phyloP scores from a whole-genome alignment of 2,888 invertebrate genomes.

The Hemistola chrysoprasaria region DNA sequence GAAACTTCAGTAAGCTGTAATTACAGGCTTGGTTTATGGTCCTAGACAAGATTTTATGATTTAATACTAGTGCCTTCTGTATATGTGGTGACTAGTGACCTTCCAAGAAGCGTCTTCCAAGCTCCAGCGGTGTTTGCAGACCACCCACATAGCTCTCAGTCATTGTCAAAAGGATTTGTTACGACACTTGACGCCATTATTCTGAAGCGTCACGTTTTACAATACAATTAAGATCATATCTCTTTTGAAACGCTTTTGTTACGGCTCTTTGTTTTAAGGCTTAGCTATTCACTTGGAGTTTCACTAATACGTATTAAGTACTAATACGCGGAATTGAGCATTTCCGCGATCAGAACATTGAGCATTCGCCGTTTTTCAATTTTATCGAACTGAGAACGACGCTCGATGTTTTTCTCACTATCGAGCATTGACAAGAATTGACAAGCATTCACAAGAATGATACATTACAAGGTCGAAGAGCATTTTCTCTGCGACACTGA shows the following conservation, averaged over 20 bases:
- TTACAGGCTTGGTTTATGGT: conserved; percentile 61
- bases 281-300: not conserved
- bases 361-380: no score
- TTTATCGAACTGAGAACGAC: no score
- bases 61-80: conserved; percentile 17
- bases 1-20: conserved; percentile 50
- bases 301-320: no score
- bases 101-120: conserved; percentile 65
- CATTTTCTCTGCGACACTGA: no score
- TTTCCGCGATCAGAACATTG: no score
- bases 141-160: conserved; percentile 71
- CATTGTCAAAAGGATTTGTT: conserved; percentile 43
- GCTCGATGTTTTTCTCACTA: no score
- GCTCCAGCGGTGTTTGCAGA: conserved; percentile 50
- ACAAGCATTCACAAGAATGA: no score
- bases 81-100: conserved; percentile 46
- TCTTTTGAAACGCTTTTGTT: conserved; percentile 37
- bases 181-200: conserved; percentile 49
- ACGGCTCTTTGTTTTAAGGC: conserved; percentile 25
- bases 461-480: no score
- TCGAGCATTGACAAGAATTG: no score
- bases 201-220: conserved; percentile 41
- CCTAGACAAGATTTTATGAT: conserved; percentile 54
- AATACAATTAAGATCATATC: conserved; percentile 44
- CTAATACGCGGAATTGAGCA: no score